Conservation (phyloP, 1,140 invertebrate genomes). For the Hycleus cichorii region DNA sequence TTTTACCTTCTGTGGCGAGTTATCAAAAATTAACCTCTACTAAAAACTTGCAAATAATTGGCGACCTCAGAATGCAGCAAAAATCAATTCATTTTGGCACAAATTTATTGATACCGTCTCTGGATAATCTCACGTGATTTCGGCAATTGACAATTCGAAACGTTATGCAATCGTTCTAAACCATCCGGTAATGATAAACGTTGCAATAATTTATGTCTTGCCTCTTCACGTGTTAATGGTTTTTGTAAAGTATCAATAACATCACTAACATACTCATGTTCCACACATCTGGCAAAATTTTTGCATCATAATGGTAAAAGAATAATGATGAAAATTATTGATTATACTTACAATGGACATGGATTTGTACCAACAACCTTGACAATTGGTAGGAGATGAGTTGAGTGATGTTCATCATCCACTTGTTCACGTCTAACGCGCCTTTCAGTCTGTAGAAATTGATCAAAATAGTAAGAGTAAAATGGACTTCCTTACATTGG, state of each 20-base stretch:
- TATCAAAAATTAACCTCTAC: too few species aligned
- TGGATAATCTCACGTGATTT: constrained; percentile 48
- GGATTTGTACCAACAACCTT: constrained; percentile 29
- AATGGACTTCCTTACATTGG: too few species aligned
- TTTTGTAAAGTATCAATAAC: constrained; percentile 44
- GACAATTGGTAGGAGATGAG: constrained; percentile 16
- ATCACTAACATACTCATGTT: constrained; percentile 46
- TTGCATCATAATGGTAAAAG: not conserved
- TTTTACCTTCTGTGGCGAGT: too few species aligned
- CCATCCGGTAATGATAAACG: constrained; percentile 40
- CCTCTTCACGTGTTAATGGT: constrained; percentile 40
- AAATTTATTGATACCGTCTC: constrained; percentile 43
- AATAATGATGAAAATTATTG: not conserved
- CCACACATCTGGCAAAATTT: constrained; percentile 41
- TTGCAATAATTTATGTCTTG: constrained; percentile 37
- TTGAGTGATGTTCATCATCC: not conserved
- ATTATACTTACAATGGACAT: constrained; percentile 26
- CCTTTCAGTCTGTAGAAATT: too few species aligned
- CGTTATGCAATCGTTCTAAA: constrained; percentile 44
- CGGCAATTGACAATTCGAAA: constrained; percentile 48
- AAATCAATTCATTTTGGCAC: not conserved
- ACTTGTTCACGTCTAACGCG: too few species aligned
- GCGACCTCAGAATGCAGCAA: too few species aligned
- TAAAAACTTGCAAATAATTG: too few species aligned
- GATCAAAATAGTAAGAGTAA: too few species aligned